phyloP scores from a whole-genome alignment of 2,113 vertebrate genomes.

The Bubalus kerabau region DNA sequence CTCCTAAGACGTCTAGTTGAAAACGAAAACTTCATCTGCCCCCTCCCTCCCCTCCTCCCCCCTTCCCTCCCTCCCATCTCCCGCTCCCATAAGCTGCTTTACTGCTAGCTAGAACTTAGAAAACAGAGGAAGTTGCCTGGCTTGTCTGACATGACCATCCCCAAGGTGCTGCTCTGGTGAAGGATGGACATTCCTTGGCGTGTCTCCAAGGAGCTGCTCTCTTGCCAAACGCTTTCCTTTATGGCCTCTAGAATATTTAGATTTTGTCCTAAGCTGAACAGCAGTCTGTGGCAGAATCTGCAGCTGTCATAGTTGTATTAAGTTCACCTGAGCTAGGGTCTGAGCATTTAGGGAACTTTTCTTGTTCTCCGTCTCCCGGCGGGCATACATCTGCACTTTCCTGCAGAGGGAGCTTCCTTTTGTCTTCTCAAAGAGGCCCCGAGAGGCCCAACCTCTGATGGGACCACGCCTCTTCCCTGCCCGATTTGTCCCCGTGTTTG shows the following conservation, averaged over 20 bases:
- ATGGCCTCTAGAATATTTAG: not conserved
- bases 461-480: not conserved
- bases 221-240: not conserved
- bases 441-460: not conserved
- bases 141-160: not conserved
- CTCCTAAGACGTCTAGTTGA: not conserved
- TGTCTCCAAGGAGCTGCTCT: not conserved
- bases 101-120: not conserved
- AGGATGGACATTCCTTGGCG: accelerated
- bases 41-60: not conserved
- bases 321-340: not conserved
- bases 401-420: not conserved
- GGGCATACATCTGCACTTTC: not conserved
- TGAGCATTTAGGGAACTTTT: not conserved
- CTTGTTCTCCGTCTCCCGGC: not conserved
- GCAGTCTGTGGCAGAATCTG: not conserved
- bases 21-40: not conserved
- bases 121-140: not conserved
- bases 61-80: not conserved
- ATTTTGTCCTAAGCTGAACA: not conserved
- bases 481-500: not conserved
- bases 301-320: not conserved
- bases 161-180: not conserved
- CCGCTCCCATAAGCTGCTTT: not conserved
- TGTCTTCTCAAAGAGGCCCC: not conserved